Evolutionary conservation across 2,888 invertebrate species (phyloP).

Genomic region (Tineola bisselliella): DNA sequence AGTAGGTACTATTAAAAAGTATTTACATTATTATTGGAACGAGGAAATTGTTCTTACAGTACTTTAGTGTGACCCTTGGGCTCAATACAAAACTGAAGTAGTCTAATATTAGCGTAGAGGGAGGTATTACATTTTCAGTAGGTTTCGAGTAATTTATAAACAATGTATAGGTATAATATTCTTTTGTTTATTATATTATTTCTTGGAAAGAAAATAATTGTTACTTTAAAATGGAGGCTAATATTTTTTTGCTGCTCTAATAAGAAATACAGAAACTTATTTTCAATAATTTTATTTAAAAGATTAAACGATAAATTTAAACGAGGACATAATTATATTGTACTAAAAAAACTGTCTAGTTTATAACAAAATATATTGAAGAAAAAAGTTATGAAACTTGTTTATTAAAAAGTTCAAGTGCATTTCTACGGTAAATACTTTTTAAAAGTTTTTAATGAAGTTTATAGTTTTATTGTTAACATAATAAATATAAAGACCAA

Average conservation of each 20-base stretch:
- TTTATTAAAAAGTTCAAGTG: slow-evolving; percentile 14
- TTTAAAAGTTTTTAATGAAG: background rate
- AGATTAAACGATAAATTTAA: background rate
- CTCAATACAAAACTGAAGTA: slow-evolving; percentile 43
- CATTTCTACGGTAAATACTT: slow-evolving; percentile 10
- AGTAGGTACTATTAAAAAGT: background rate
- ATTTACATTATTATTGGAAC: slow-evolving; percentile 3
- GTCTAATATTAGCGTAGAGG: slow-evolving; percentile 34
- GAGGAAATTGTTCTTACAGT: background rate
- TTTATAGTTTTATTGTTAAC: background rate
- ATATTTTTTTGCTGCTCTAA: no score
- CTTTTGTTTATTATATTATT: background rate
- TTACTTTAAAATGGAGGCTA: no score
- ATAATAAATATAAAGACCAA: background rate
- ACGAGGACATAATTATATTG: background rate
- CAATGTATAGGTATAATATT: background rate
- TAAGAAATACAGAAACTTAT: no score
- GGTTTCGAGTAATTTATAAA: background rate
- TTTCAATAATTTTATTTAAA: no score
- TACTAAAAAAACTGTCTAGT: background rate
- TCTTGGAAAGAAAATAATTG: no score
- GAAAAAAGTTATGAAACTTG: background rate
- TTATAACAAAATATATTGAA: background rate
- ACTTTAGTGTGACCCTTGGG: slow-evolving; percentile 34
- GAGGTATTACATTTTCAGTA: background rate